Conservation (phyloP, 2,888 invertebrate species). For the Microchrysa polita region DNA sequence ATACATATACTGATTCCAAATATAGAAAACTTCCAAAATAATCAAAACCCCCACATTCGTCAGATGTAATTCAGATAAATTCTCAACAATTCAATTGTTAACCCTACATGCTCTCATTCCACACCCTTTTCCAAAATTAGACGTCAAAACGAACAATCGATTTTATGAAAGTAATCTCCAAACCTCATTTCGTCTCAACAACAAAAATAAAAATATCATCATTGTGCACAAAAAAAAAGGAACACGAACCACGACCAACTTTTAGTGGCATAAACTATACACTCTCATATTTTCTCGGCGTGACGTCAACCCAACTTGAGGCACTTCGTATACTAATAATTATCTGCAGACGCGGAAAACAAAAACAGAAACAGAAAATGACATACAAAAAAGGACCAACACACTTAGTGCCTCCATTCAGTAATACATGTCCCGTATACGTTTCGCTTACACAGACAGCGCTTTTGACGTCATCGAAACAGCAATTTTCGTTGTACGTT, state of each 20-base stretch:
- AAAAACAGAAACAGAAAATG: slow-evolving; percentile 6
- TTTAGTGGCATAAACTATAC: background rate
- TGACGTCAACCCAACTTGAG: slow-evolving; percentile 23
- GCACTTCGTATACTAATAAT: background rate
- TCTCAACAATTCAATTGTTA: too few species aligned
- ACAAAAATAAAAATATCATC: too few species aligned
- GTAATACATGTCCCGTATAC: background rate
- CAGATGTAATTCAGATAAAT: too few species aligned
- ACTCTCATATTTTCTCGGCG: background rate
- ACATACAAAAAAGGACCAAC: background rate
- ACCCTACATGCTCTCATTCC: too few species aligned
- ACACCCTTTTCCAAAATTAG: too few species aligned
- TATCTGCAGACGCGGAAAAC: slow-evolving; percentile 24
- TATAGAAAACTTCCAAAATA: too few species aligned
- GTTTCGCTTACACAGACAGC: background rate
- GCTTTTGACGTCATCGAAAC: slow-evolving; percentile 26
- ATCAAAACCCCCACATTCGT: too few species aligned
- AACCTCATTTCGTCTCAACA: too few species aligned
- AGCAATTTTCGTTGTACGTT: slow-evolving; percentile 5
- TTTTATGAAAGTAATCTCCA: too few species aligned
- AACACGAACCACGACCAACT: background rate
- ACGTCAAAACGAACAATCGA: too few species aligned
- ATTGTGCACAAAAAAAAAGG: background rate
- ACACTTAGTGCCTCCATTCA: slow-evolving; percentile 11
- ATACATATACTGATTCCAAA: too few species aligned